Base-by-base conservation (phyloP, 2,797 vertebrate genomes). In the Bothrops alternatus region DNA sequence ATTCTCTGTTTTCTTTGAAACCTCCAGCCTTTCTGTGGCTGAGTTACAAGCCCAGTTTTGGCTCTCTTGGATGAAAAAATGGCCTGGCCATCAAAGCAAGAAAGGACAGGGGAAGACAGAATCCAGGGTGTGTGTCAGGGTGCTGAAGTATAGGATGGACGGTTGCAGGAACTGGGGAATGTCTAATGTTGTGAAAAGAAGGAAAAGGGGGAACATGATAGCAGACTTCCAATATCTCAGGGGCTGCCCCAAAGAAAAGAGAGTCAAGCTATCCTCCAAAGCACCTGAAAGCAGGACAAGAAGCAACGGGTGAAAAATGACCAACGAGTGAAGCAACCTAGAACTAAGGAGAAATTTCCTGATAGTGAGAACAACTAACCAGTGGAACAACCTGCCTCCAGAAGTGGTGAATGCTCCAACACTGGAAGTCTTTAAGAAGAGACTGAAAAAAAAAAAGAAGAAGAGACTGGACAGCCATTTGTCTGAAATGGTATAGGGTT, bases 391-490 rank as follows among this genome's bases (percentile, higher is more conserved):
- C 60, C 1, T 28, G 28, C 28, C 63, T 13, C 63, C 63, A 65
- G 63, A 65, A n/a, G 28, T 65, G 1, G 13, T 32, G 13, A 0
- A 0, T 2, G 4, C 4, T n/a, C 28, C 63, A 65, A 0, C 28
- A 32, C 28, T 14, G 65, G n/a, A 6, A 1, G 65, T 0, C 18
- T 53, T 69, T 69, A 2, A 69, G n/a, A 69, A 69, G 65, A 69
- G 13, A 16, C 0, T 69, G 2, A n/a, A n/a, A n/a, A n/a, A n/a
- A n/a, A n/a, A n/a, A n/a, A n/a, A n/a, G n/a, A 2, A 69, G n/a
- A 69, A 69, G 65, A 69, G 13, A 16, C 0, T 69, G 2, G n/a
- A 69, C 13, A 8, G 7, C n/a, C n/a, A 6, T 56, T 56, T 56
- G 55, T 14, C 55, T 56, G 55, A 56, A 2, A 56, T 56, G 55